Conservation (phyloP, 2,797 vertebrate species). For the Orientallactaga sibirica region DNA sequence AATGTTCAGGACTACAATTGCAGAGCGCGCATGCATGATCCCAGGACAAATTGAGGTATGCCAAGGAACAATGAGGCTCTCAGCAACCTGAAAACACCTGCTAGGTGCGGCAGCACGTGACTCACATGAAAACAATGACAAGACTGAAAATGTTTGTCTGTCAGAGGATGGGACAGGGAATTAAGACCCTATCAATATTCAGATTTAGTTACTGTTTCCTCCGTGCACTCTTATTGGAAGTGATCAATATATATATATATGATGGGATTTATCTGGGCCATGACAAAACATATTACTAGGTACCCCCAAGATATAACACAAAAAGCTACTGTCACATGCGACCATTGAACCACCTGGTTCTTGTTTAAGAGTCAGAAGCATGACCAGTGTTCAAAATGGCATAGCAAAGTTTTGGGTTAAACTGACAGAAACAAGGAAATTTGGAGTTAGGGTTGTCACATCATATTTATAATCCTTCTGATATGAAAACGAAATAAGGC, state of each 20-base stretch:
- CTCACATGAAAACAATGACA: not conserved
- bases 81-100: not conserved
- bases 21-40: not conserved
- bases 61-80: not conserved
- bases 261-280: not conserved
- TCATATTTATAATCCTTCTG: constrained; percentile 32
- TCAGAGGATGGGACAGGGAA: not conserved
- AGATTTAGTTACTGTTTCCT: not conserved
- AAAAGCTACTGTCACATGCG: not conserved
- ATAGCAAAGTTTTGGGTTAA: constrained; percentile 54
- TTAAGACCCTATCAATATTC: not conserved
- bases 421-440: constrained; percentile 62
- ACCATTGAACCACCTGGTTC: constrained; percentile 56
- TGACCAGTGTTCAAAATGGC: not conserved
- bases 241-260: not conserved
- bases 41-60: not conserved
- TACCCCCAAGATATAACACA: not conserved
- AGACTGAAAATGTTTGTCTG: not conserved
- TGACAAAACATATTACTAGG: not conserved
- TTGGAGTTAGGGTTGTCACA: constrained; percentile 49
- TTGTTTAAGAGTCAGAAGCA: constrained; percentile 47
- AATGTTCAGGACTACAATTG: not conserved
- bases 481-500: constrained; percentile 50
- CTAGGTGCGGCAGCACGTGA: not conserved
- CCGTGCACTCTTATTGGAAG: not conserved